phyloP scores from a whole-genome alignment of 2,113 vertebrate genomes.

The Ptyas mucosa region DNA sequence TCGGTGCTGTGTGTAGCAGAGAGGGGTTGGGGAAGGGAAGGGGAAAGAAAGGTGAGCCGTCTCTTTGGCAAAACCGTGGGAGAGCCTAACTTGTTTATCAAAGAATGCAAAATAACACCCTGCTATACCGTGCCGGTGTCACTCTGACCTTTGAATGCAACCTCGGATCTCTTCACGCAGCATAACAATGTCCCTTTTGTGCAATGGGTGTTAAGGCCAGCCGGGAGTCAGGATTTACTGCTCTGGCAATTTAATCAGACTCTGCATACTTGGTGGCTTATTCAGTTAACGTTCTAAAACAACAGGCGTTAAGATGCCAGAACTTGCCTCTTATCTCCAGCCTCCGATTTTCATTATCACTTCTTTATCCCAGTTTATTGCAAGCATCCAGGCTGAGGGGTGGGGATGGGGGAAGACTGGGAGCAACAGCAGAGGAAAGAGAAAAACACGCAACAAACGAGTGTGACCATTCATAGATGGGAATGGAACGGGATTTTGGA shows the following conservation, averaged over 20 bases:
- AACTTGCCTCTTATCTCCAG: constrained; percentile 19
- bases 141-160: constrained; percentile 43
- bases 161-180: constrained; percentile 35
- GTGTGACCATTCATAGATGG: too few relatives aligned
- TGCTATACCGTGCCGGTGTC: constrained; percentile 47
- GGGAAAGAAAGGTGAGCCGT: not conserved
- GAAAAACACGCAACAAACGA: not conserved
- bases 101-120: constrained; percentile 47
- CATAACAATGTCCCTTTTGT: constrained; percentile 66
- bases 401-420: not conserved
- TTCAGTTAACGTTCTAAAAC: constrained; percentile 40
- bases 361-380: constrained; percentile 29
- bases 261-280: constrained; percentile 52
- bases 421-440: not conserved
- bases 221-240: constrained; percentile 50
- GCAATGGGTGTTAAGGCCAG: constrained; percentile 24
- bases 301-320: constrained; percentile 25
- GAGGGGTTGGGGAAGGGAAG: not conserved
- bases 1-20: not conserved
- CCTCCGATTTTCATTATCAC: constrained; percentile 43
- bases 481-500: not conserved
- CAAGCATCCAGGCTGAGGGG: not conserved
- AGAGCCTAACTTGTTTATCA: constrained; percentile 56
- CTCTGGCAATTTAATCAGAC: constrained; percentile 55
- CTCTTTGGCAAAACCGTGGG: constrained; percentile 34